Percentiles rank a stretch among this genome's conserved stretches.
These are phyloP conservation scores for Drosophila macrospina DNA, from an alignment of 2,888 invertebrate genomes.

Conservation along the genomic window DNA sequence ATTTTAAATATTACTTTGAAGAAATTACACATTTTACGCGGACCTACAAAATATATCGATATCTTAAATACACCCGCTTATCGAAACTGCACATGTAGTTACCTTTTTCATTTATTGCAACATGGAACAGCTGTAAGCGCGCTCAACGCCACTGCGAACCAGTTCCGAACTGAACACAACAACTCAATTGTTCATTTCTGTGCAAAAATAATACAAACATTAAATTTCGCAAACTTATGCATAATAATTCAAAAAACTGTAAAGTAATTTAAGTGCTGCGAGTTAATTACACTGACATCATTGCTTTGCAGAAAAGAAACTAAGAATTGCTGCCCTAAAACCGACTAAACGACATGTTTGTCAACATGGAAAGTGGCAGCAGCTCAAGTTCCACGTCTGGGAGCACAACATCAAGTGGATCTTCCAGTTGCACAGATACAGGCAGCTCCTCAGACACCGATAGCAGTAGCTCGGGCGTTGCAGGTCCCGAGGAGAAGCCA, in stretches of 20 bases:
- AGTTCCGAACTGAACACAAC: constrained; percentile 29
- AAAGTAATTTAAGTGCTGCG: background rate
- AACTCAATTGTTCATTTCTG: constrained; percentile 35
- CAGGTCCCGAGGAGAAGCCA: constrained; percentile 80
- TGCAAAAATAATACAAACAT: constrained; percentile 53
- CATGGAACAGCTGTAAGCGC: constrained; percentile 33
- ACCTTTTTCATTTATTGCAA: constrained; percentile 14
- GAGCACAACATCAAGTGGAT: constrained; percentile 89
- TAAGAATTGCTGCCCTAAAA: background rate
- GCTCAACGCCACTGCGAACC: constrained; percentile 19
- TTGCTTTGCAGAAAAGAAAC: background rate
- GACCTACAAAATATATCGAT: background rate
- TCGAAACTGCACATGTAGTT: background rate
- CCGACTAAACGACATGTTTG: constrained; percentile 2
- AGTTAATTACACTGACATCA: background rate
- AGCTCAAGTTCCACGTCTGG: constrained; percentile 89
- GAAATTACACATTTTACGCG: too few relatives aligned
- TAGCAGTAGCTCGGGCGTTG: constrained; percentile 86
- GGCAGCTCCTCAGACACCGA: constrained; percentile 88
- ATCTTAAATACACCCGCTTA: background rate
- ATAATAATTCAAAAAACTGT: background rate
- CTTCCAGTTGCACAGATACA: constrained; percentile 89
- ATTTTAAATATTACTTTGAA: background rate
- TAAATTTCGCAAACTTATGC: constrained; percentile 17
- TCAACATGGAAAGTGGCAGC: constrained; percentile 54